Percentiles rank a stretch among this genome's conserved stretches.
Conservation (phyloP, 2,888 invertebrate species). For the Branchellion lobata region DNA sequence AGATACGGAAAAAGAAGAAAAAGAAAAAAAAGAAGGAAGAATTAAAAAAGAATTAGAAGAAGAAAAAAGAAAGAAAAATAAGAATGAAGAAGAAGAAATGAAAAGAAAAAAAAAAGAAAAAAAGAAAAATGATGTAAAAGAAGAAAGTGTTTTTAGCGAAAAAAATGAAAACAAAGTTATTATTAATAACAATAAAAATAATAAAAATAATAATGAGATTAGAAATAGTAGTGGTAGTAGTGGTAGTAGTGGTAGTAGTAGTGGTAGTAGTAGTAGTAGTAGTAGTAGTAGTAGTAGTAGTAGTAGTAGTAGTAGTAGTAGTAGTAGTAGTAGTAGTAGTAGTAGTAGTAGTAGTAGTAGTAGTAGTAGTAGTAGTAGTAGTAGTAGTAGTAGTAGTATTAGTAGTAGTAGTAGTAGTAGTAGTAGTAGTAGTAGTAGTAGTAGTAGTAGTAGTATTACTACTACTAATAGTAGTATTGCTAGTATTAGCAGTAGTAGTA, state of each 20-base stretch:
- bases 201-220: not conserved
- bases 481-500: no score
- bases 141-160: no score
- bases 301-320: constrained; percentile 30
- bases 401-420: constrained; percentile 28
- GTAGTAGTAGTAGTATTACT: no score
- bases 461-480: no score
- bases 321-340: constrained; percentile 30
- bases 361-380: constrained; percentile 30
- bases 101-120: no score
- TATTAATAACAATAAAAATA: not conserved
- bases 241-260: constrained; percentile 26
- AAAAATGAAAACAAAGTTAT: not conserved
- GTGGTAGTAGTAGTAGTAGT: constrained; percentile 19
- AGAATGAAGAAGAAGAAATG: no score
- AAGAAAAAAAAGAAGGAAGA: no score
- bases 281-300: constrained; percentile 26
- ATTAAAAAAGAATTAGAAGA: no score
- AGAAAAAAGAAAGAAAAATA: no score
- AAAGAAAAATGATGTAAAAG: no score
- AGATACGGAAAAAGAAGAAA: no score
- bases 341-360: constrained; percentile 28
- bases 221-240: constrained; percentile 21
- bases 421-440: constrained; percentile 11
- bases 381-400: constrained; percentile 26